phyloP scores from a whole-genome alignment of 2,797 vertebrate genomes.

The Ctenopoma multispine region DNA sequence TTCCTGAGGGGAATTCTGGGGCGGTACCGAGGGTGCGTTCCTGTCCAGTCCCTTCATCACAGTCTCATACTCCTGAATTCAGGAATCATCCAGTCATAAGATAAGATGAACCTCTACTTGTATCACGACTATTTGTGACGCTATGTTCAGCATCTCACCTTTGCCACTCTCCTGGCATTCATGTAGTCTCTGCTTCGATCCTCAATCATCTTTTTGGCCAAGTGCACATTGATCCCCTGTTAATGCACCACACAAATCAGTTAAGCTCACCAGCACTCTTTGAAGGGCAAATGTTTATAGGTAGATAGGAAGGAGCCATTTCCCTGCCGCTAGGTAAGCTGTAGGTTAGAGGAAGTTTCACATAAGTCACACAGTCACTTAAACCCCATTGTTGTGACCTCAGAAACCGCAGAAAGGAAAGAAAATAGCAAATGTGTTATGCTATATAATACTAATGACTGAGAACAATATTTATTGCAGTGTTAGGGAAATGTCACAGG shows the following conservation, averaged over 20 bases:
- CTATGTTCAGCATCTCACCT: constrained; percentile 84
- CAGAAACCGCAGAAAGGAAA: not conserved
- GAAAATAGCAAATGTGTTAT: no score
- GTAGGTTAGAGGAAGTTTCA: no score
- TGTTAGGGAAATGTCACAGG: no score
- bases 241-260: constrained; percentile 47
- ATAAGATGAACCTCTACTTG: no score
- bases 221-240: constrained; percentile 98
- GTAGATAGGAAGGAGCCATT: not conserved
- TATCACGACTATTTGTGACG: not conserved
- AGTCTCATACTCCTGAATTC: constrained; percentile 94
- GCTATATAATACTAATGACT: no score
- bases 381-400: not conserved
- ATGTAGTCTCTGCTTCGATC: constrained; percentile 99
- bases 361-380: no score
- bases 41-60: constrained; percentile 99
- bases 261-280: not conserved
- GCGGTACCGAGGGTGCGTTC: constrained; percentile 97
- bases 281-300: not conserved
- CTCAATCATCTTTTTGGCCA: constrained; percentile 99
- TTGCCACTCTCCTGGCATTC: constrained; percentile 98
- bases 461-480: no score
- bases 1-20: constrained; percentile 98
- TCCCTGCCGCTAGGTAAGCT: no score
- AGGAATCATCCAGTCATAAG: constrained; percentile 12